Conservation (phyloP, 2,888 invertebrate genomes). For the Drosophila ustulata region DNA sequence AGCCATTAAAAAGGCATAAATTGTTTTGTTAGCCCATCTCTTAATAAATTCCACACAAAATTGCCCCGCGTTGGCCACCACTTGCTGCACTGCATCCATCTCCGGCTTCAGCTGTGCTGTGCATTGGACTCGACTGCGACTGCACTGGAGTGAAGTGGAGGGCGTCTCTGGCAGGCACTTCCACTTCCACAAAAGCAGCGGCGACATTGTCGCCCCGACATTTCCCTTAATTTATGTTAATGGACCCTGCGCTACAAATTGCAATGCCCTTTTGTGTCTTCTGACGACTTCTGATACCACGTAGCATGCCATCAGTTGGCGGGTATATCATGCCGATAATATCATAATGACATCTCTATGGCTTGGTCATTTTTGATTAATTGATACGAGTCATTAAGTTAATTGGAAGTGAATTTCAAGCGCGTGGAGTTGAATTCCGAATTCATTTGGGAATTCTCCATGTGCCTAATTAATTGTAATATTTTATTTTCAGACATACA, state of each 20-base stretch:
- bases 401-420: neutral
- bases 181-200: constrained; percentile 19
- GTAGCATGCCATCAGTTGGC: neutral
- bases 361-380: neutral
- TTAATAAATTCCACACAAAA: constrained; percentile 80
- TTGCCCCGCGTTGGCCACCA: constrained; percentile 52
- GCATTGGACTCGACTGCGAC: neutral
- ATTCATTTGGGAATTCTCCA: neutral
- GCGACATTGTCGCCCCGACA: constrained; percentile 56
- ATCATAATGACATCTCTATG: neutral
- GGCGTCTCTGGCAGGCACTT: constrained; percentile 23
- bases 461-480: neutral
- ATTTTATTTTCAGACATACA: neutral
- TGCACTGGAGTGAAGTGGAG: constrained; percentile 11
- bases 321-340: constrained; percentile 15
- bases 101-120: constrained; percentile 2
- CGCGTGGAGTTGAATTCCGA: neutral
- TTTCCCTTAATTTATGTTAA: constrained; percentile 82
- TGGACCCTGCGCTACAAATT: constrained; percentile 80
- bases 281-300: constrained; percentile 49
- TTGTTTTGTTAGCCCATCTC: constrained; percentile 82
- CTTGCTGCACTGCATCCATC: constrained; percentile 65
- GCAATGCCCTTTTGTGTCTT: constrained; percentile 69
- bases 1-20: constrained; percentile 83
- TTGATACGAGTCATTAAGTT: neutral